Evolutionary conservation across 37 sponge, comb jelly and placozoan species (phyloP).

Genomic region (Spongilla lacustris): DNA sequence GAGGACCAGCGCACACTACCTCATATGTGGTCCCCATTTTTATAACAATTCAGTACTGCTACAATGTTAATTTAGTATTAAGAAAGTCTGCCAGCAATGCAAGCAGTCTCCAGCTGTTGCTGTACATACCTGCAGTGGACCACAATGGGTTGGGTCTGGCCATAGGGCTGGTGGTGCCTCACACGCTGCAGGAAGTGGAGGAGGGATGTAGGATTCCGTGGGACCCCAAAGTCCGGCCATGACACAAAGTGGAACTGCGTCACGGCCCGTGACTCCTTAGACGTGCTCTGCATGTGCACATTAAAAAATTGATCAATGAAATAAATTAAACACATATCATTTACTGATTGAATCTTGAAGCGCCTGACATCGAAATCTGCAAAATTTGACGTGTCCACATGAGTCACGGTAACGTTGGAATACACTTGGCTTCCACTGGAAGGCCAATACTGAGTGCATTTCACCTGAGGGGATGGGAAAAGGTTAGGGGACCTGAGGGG

Average conservation of each 20-base stretch:
- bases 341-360: slow-evolving; percentile 52
- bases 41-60: no score
- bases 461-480: slow-evolving; percentile 32
- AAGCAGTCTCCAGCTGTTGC: no score
- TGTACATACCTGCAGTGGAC: slow-evolving; percentile 76
- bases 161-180: slow-evolving; percentile 41
- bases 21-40: no score
- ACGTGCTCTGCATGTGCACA: no score
- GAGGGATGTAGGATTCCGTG: slow-evolving; percentile 62
- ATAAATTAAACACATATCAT: neutral
- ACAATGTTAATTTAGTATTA: no score
- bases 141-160: slow-evolving; percentile 43
- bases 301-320: no score
- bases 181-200: slow-evolving; percentile 53
- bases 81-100: no score
- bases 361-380: slow-evolving; percentile 52
- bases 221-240: slow-evolving; percentile 88
- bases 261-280: slow-evolving; percentile 30
- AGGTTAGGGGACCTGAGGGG: neutral
- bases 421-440: slow-evolving; percentile 23
- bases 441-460: slow-evolving; percentile 86
- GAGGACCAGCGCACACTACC: no score
- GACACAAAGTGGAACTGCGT: slow-evolving; percentile 70
- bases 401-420: slow-evolving; percentile 50
- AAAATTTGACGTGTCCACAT: slow-evolving; percentile 26